Percentiles rank a stretch among this genome's conserved stretches.
phyloP scores from a whole-genome alignment of 2,888 invertebrate species.

The Monochamus alternatus region DNA sequence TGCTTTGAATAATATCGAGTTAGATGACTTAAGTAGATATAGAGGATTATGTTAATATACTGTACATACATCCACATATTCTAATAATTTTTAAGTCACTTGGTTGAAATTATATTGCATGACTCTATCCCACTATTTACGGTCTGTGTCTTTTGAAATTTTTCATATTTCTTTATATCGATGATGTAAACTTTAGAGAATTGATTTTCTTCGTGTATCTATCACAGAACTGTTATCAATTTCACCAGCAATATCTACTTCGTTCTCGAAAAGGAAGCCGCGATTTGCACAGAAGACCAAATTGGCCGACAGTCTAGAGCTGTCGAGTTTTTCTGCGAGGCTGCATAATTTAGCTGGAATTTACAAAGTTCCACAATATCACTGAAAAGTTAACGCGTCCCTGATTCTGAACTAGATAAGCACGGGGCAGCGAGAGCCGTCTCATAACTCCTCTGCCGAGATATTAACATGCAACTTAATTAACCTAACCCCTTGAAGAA shows the following conservation, averaged over 20 bases:
- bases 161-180: no score
- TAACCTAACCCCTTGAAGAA: constrained; percentile 38
- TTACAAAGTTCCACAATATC: constrained; percentile 1
- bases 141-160: no score
- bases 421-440: neutral
- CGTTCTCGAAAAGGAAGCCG: neutral
- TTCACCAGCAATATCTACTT: neutral
- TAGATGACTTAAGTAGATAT: no score
- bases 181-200: no score
- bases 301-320: neutral
- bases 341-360: neutral
- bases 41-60: no score
- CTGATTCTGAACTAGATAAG: constrained; percentile 9
- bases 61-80: no score
- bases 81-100: no score
- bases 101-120: no score
- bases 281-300: neutral
- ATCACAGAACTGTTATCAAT: no score
- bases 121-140: no score
- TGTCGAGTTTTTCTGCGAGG: neutral
- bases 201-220: no score
- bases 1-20: no score
- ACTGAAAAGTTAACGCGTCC: neutral
- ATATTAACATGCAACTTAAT: constrained; percentile 40
- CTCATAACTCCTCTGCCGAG: constrained; percentile 12